These are phyloP conservation scores for Brachyptera risi DNA, from an alignment of 2,888 invertebrate genomes.

Conservation along the genomic window DNA sequence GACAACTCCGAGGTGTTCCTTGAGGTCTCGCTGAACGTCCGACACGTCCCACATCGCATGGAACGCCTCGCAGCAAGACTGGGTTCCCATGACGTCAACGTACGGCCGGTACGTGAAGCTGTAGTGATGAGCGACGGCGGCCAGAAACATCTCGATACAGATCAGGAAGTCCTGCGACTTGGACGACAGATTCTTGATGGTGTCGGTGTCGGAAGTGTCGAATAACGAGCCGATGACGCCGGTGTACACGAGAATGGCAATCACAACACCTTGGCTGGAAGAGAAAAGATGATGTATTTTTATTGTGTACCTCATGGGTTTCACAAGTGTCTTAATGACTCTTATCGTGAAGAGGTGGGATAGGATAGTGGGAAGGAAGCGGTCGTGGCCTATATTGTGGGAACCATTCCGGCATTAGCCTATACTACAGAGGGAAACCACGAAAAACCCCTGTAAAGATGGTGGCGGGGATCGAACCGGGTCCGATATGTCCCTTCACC, in stretches of 20 bases:
- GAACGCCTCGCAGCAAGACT: slow-evolving; percentile 71
- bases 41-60: slow-evolving; percentile 96
- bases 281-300: no score
- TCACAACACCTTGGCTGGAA: slow-evolving; percentile 83
- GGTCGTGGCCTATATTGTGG: no score
- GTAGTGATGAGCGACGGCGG: slow-evolving; percentile 92
- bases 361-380: no score
- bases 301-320: no score
- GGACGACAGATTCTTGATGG: slow-evolving; percentile 70
- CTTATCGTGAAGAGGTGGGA: no score
- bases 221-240: slow-evolving; percentile 74
- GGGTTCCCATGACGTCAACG: slow-evolving; percentile 47
- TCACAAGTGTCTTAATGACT: no score
- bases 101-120: slow-evolving; percentile 93
- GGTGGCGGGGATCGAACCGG: no score
- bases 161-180: slow-evolving; percentile 87
- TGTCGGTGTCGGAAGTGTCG: slow-evolving; percentile 61
- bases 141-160: slow-evolving; percentile 97
- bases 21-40: slow-evolving; percentile 88
- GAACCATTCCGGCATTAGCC: no score
- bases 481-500: no score
- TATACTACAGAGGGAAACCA: no score
- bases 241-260: slow-evolving; percentile 80
- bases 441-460: no score
- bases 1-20: slow-evolving; percentile 89